These are phyloP conservation scores for Helarctos malayanus DNA, from an alignment of 2,797 vertebrate genomes.

Conservation along the genomic window DNA sequence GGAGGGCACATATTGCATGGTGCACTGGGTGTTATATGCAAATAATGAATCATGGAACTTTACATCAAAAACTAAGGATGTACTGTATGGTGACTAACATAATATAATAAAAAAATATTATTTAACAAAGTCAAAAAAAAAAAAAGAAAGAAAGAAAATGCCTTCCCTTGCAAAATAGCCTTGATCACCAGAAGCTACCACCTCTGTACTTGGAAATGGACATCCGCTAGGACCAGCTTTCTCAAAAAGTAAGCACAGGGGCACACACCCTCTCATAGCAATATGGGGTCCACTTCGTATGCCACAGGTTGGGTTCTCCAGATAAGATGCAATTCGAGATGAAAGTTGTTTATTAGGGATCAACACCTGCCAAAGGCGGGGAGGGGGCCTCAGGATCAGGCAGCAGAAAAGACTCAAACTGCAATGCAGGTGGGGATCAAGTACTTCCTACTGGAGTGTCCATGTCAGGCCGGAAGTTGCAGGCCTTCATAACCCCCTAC, in stretches of 20 bases:
- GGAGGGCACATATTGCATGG: no score
- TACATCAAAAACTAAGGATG: no score
- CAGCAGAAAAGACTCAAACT: neutral
- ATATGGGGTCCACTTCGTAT: neutral
- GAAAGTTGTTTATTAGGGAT: neutral
- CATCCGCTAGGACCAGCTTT: neutral
- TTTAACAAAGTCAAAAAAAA: no score
- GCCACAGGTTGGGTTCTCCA: neutral
- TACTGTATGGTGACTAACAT: no score
- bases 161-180: neutral
- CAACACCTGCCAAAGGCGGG: neutral
- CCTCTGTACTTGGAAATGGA: neutral
- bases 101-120: no score
- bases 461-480: neutral
- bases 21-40: no score
- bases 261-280: neutral
- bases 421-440: neutral
- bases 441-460: neutral
- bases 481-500: neutral
- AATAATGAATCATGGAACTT: no score
- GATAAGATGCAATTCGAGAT: neutral
- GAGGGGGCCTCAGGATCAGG: neutral
- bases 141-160: neutral
- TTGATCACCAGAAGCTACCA: neutral
- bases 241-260: neutral